Conservation (phyloP, 2,797 vertebrate species). For the Onychomys torridus region DNA sequence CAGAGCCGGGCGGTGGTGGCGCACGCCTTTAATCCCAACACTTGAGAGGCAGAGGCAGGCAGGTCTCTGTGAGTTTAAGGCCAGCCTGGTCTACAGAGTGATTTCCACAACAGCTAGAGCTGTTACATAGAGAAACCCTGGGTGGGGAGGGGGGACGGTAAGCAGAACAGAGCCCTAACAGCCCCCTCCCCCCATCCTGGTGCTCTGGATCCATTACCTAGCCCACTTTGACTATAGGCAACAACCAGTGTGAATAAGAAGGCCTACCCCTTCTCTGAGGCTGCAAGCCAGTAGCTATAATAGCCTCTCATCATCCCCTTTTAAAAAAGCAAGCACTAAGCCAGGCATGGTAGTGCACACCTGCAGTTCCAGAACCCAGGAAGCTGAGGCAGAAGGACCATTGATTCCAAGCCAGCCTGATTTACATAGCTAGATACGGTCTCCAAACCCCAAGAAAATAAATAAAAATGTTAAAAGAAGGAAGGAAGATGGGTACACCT, state of each 20-base stretch:
- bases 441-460: background rate
- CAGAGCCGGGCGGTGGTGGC: background rate
- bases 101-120: background rate
- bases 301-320: background rate
- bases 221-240: background rate
- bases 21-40: background rate
- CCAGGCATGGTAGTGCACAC: background rate
- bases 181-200: background rate
- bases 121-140: background rate
- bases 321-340: background rate
- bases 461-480: background rate
- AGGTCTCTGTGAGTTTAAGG: background rate
- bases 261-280: background rate
- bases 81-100: background rate
- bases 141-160: no score
- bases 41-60: background rate
- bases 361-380: slow-evolving; percentile 5
- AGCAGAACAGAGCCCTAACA: background rate
- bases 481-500: background rate
- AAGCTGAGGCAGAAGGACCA: background rate
- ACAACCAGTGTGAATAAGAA: slow-evolving; percentile 8
- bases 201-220: background rate
- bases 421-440: background rate
- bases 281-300: background rate
- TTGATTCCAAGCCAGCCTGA: background rate